Evolutionary conservation across 1,140 invertebrate species (phyloP), one percentile per base, ranked within the genome.

Genomic region (Chlorops oryzae): DNA sequence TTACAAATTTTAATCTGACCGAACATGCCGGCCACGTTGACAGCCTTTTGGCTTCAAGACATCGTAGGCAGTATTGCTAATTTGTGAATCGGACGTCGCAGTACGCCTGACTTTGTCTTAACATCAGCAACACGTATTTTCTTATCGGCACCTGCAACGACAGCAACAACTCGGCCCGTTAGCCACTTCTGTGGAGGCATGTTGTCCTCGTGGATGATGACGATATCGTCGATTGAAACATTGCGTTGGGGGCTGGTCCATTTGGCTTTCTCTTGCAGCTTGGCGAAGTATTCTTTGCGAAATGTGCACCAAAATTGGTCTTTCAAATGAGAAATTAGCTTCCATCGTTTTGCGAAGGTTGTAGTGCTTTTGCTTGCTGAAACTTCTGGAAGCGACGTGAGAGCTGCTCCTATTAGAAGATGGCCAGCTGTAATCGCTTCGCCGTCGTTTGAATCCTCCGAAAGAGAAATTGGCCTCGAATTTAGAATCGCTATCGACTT

Each of bases 111-210:
- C 15, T 37, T 34, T 24, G 55, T 63, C 57, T 63, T 59, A 0
- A 75, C 40, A 51, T 50, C 65, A 6, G 61, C 66, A 2, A 65
- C 61, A 35, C 74, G 39, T 4, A 71, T 64, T 7, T 65, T 15
- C 10, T 62, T 61, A 50, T 74, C 72, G 2, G 21, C 12, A 15
- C 69, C 65, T 3, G 60, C 62, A 51, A 65, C 59, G 20, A 67
- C 59, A n/a, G 65, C 53, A 13, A 60, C 12, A 3, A 74, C 58
- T 3, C 66, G 46, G 15, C 58, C 73, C 23, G 74, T 20, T 6
- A 35, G 10, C 72, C 73, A 75, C 47, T 65, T 61, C 6, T 59
- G 42, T 12, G 63, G 64, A 18, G 68, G 64, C 13, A 61, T 18
- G 13, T 55, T 52, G 7, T 68, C 61, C 22, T 59, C 50, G 39